Evolutionary conservation across 2,888 invertebrate genomes (phyloP), one percentile per base, ranked within the genome.

Genomic region (Baccha elongata): DNA sequence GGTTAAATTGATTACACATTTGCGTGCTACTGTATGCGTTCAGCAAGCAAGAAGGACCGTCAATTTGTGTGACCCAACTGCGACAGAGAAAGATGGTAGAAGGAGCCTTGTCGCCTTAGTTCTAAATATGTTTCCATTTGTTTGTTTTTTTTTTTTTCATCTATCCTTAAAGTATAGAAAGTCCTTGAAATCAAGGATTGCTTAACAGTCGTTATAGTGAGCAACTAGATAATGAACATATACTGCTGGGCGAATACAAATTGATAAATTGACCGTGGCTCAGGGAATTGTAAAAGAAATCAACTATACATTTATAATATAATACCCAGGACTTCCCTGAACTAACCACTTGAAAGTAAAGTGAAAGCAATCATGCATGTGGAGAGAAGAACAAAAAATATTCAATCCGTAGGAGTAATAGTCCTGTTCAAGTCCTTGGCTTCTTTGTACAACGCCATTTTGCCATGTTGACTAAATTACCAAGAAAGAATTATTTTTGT

Each of bases 1-100:
- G 21, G 35, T 35, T 13, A 55, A 55, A 55, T 55, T 55, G 35
- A 55, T 55, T 55, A 55, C 21, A 53, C 35, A 55, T 37, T 55
- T 37, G 53, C 53, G 37, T 55, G 52, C 32, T 11, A 23, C 0
- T 32, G 53, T 17, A 13, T 19, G 35, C 21, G 8, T 53, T 53
- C 10, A 37, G 53, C 6, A 13, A 55, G 19, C 8, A 26, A 50
- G 1, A 13, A 26, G 8, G 2, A 1, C 13, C 4, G 13, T 26
- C 15, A 29, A n/a, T 17, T 17, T 17, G 15, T 10, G 15, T 11
- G 13, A 19, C 6, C 8, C 29, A 11, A 6, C 32, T 32, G 29
- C 17, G 52, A n/a, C 13, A 5, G 29, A 29, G 8, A 17, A 52
- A 32, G 29, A 1, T 17, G 4, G 11, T 17, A 3, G 11, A 21